Evolutionary conservation across 2,797 vertebrate genomes (phyloP).

Genomic region (Sternotherus odoratus): DNA sequence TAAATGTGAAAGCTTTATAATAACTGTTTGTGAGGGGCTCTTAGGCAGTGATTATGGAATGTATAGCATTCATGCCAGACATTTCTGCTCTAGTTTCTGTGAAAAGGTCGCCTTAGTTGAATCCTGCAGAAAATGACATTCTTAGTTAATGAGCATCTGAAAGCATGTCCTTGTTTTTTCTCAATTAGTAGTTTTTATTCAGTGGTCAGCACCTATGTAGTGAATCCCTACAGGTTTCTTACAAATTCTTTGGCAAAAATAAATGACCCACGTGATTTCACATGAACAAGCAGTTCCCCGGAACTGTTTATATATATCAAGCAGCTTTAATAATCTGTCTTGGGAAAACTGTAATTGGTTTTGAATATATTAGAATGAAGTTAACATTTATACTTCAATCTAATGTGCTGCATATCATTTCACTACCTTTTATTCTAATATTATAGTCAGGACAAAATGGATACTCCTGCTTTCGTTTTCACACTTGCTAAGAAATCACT

Average conservation of each 20-base stretch:
- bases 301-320: constrained; percentile 27
- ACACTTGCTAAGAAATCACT: not conserved
- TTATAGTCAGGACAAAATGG: not conserved
- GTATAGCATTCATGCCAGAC: accelerated
- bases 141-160: not conserved
- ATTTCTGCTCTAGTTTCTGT: not conserved
- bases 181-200: constrained; percentile 31
- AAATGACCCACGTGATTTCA: constrained; percentile 13
- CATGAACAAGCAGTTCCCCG: not conserved
- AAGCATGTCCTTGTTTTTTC: not conserved
- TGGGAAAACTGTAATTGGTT: constrained; percentile 51
- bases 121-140: not conserved
- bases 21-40: not conserved
- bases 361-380: constrained; percentile 28
- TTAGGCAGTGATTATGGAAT: not conserved
- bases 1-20: not conserved
- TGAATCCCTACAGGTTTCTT: constrained; percentile 12
- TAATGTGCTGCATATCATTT: not conserved
- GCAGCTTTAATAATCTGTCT: constrained; percentile 50
- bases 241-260: constrained; percentile 30
- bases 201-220: not conserved
- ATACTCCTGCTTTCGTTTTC: not conserved
- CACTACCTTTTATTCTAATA: not conserved
- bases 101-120: not conserved
- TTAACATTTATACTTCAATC: constrained; percentile 29